These are phyloP conservation scores for Neoseiulus cucumeris DNA, from an alignment of 1,140 invertebrate genomes.

Conservation along the genomic window DNA sequence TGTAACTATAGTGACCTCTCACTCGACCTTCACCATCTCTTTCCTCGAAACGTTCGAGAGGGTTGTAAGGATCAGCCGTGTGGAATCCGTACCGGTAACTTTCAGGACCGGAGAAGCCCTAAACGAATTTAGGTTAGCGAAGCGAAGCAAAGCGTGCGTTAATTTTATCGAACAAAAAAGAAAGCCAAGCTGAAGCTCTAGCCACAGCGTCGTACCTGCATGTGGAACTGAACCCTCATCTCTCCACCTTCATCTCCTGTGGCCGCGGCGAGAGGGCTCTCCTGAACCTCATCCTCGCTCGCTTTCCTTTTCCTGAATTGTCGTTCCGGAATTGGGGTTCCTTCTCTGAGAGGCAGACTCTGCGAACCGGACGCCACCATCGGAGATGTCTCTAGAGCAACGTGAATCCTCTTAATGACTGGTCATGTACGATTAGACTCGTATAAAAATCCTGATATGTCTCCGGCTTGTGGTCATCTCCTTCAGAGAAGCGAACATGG, in stretches of 20 bases:
- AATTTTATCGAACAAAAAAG: neutral
- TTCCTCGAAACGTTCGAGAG: slow-evolving; percentile 61
- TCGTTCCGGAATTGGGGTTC: no score
- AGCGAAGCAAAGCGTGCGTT: neutral
- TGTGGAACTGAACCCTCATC: slow-evolving; percentile 2
- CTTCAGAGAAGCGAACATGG: no score
- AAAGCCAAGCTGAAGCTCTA: neutral
- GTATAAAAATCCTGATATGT: no score
- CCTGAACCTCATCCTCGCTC: neutral
- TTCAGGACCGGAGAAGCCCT: slow-evolving; percentile 55
- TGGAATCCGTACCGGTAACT: slow-evolving; percentile 70
- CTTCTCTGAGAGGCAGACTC: no score
- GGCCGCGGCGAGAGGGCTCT: neutral
- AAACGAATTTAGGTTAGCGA: neutral
- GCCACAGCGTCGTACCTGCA: neutral
- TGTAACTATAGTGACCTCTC: slow-evolving; percentile 59
- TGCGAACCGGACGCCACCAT: no score
- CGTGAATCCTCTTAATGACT: no score
- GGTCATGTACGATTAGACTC: no score
- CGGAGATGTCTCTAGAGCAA: no score
- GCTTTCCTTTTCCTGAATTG: neutral
- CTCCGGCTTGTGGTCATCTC: no score
- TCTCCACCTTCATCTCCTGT: neutral
- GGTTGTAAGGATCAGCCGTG: slow-evolving; percentile 54
- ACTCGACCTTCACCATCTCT: slow-evolving; percentile 49